Evolutionary conservation across 2,888 invertebrate genomes (phyloP).

Genomic region (Conus canariensis): DNA sequence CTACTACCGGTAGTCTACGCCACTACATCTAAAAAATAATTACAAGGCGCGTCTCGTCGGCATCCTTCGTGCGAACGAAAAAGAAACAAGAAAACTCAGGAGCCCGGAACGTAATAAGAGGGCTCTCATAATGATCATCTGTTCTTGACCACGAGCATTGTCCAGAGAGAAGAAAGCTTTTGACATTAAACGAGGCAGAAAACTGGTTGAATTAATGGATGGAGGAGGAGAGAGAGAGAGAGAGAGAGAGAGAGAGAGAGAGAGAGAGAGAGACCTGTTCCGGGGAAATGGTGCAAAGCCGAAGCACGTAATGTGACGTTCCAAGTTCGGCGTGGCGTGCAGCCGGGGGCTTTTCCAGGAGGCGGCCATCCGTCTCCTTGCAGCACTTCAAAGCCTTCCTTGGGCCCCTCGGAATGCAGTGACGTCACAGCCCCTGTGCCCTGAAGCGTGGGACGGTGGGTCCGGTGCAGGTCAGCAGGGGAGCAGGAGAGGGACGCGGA

Average conservation of each 20-base stretch:
- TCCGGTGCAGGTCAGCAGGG: not conserved
- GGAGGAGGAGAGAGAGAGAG: slow-evolving; percentile 29
- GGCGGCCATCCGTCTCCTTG: not conserved
- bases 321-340: not conserved
- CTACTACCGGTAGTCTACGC: no score
- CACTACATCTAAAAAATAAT: no score
- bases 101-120: no score
- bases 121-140: no score
- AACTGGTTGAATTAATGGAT: not conserved
- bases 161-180: no score
- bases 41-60: no score
- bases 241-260: slow-evolving; percentile 34
- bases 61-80: no score
- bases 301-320: not conserved
- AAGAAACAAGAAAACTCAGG: no score
- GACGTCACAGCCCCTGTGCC: not conserved
- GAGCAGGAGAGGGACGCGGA: not conserved
- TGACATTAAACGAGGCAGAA: not conserved
- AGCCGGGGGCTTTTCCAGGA: not conserved
- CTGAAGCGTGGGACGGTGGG: not conserved
- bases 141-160: no score
- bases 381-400: not conserved
- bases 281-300: not conserved
- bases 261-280: slow-evolving; percentile 22
- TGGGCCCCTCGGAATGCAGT: not conserved